Evolutionary conservation across 1,140 invertebrate species (phyloP), one percentile per base, ranked within the genome.

Genomic region (Tenebrio molitor): DNA sequence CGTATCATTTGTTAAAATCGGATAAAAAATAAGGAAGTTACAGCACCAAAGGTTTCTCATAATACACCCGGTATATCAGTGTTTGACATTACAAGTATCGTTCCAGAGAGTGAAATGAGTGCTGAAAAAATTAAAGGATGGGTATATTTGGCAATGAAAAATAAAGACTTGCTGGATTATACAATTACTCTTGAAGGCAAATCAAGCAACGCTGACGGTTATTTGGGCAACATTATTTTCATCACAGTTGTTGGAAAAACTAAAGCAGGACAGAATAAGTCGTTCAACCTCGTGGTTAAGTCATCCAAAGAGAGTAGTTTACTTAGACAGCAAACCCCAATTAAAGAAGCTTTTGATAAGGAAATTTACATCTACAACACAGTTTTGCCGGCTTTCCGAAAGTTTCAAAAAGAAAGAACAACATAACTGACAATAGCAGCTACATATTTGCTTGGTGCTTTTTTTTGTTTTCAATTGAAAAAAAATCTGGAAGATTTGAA

Each of bases 281-380:
- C 12, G 21, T 10, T 19, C 1, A 17, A 65, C 46, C 33, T 76
- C 1, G 73, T 74, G 2, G 29, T 76, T 29, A 78, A 78, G 64
- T 39, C 64, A n/a, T 73, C 78, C 4, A 69, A 15, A 8, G 65
- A 66, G 0, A 65, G 39, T 39, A 29, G 3, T 6, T 5, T 7
- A 17, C 3, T 65, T 5, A n/a, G 58, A 33, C n/a, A 63, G 2
- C 25, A 63, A 15, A 34, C 25, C 25, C 8, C 25, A 15, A 33
- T 63, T 5, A 12, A 33, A 5, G 4, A 23, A 33, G 16, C 19
- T 34, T 63, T 34, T 29, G 17, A 36, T 5, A 1, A 21, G 16
- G 58, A 63, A 34, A 36, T 63, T 39, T 12, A 15, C 34, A 15
- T 65, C 12, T 65, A 65, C 8, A 17, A 17, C 5, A 7, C 1